phyloP scores from a whole-genome alignment of 2,797 vertebrate genomes.

The Molossus molossus region DNA sequence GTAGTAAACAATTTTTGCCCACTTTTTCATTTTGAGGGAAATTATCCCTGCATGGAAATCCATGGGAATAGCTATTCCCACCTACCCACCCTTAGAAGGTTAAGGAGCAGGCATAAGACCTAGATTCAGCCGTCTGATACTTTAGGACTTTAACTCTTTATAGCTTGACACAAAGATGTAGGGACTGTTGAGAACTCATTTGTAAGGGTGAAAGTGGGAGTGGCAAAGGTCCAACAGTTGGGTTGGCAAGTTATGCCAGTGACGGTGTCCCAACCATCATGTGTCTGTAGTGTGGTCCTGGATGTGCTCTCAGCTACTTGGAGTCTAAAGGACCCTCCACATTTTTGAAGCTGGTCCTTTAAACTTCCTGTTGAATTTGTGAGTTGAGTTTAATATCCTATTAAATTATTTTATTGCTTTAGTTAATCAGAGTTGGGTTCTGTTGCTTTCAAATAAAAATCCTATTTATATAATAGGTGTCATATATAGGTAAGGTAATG shows the following conservation, averaged over 20 bases:
- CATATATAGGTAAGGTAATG: not conserved
- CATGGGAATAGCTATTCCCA: not conserved
- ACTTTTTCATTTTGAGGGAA: not conserved
- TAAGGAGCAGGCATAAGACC: not conserved
- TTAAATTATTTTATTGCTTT: constrained; percentile 26
- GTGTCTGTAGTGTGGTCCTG: not conserved
- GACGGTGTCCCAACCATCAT: not conserved
- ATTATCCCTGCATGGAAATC: not conserved
- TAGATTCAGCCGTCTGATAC: not conserved
- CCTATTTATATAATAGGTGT: not conserved
- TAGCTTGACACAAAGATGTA: not conserved
- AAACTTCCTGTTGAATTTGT: not conserved
- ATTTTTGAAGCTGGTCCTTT: not conserved
- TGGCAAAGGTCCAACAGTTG: not conserved
- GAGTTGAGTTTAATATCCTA: not conserved
- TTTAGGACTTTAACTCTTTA: not conserved
- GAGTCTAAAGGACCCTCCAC: not conserved
- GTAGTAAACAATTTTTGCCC: not conserved
- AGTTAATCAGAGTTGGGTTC: not conserved
- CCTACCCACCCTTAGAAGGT: not conserved
- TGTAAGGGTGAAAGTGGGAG: not conserved
- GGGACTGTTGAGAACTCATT: not conserved
- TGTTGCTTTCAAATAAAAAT: constrained; percentile 25
- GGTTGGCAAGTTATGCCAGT: not conserved
- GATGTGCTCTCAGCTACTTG: not conserved